Conservation (phyloP, 2,888 invertebrate species). For the Ectemnius continuus region DNA sequence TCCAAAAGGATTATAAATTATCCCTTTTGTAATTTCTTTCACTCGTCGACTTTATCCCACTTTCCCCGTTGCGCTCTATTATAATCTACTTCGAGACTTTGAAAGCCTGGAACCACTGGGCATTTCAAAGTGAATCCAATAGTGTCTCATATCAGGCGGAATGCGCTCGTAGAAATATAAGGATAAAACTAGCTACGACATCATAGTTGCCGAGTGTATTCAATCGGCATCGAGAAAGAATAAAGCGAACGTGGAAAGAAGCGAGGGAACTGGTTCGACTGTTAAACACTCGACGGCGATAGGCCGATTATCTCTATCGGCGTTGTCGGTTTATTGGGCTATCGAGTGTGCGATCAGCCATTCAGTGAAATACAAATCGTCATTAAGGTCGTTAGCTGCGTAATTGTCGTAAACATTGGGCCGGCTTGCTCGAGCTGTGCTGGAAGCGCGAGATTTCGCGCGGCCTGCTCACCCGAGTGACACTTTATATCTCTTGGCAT, state of each 20-base stretch:
- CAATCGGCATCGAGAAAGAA: too few species aligned
- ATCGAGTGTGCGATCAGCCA: slow-evolving; percentile 11
- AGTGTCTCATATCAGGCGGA: too few species aligned
- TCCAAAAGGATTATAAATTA: too few species aligned
- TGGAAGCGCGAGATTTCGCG: not conserved
- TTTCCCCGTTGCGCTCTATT: too few species aligned
- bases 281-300: not conserved
- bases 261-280: not conserved
- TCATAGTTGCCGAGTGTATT: too few species aligned
- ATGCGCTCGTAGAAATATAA: too few species aligned
- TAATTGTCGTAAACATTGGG: slow-evolving; percentile 34
- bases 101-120: too few species aligned
- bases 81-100: too few species aligned
- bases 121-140: too few species aligned
- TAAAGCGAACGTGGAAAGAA: not conserved
- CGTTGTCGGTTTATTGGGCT: not conserved
- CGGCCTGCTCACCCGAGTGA: slow-evolving; percentile 7
- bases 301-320: not conserved
- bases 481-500: slow-evolving; percentile 32
- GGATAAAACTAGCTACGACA: too few species aligned
- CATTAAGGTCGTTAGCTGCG: slow-evolving; percentile 30
- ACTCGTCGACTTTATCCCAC: too few species aligned
- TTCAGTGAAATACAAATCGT: slow-evolving; percentile 10
- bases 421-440: not conserved
- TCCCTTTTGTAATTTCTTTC: too few species aligned